Evolutionary conservation across 1,140 invertebrate genomes (phyloP).

Genomic region (Colletes gigas): DNA sequence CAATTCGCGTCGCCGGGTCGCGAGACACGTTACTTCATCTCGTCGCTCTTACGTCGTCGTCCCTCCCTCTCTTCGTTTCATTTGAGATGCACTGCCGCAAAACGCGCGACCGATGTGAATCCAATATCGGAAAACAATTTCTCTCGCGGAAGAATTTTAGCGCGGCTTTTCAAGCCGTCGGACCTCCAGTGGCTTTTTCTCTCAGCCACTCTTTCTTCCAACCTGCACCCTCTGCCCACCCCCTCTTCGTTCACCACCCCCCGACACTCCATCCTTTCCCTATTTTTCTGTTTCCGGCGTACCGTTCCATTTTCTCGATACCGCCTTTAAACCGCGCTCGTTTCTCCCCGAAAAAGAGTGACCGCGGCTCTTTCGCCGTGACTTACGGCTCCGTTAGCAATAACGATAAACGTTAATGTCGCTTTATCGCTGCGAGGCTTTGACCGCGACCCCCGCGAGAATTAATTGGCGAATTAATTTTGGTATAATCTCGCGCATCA

Average conservation of each 20-base stretch:
- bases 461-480: slow-evolving; percentile 66
- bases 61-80: slow-evolving; percentile 59
- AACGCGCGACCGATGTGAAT: slow-evolving; percentile 73
- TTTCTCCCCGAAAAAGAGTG: slow-evolving; percentile 64
- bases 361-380: slow-evolving; percentile 56
- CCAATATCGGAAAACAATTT: slow-evolving; percentile 80
- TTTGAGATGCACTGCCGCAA: slow-evolving; percentile 72
- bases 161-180: slow-evolving; percentile 68
- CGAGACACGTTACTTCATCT: slow-evolving; percentile 46
- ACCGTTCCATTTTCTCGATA: slow-evolving; percentile 63
- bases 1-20: slow-evolving; percentile 40
- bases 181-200: slow-evolving; percentile 61
- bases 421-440: slow-evolving; percentile 51
- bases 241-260: slow-evolving; percentile 6
- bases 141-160: slow-evolving; percentile 74
- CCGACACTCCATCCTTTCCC: slow-evolving; percentile 10
- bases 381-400: slow-evolving; percentile 59
- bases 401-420: slow-evolving; percentile 67
- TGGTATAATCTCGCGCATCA: slow-evolving; percentile 37
- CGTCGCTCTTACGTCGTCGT: slow-evolving; percentile 34
- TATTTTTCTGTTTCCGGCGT: slow-evolving; percentile 57
- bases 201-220: slow-evolving; percentile 39
- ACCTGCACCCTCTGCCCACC: not conserved
- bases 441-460: slow-evolving; percentile 27
- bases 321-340: slow-evolving; percentile 65